Evolutionary conservation across 2,113 vertebrate species (phyloP), one percentile per base, ranked within the genome.

Genomic region (Gobio gobio): DNA sequence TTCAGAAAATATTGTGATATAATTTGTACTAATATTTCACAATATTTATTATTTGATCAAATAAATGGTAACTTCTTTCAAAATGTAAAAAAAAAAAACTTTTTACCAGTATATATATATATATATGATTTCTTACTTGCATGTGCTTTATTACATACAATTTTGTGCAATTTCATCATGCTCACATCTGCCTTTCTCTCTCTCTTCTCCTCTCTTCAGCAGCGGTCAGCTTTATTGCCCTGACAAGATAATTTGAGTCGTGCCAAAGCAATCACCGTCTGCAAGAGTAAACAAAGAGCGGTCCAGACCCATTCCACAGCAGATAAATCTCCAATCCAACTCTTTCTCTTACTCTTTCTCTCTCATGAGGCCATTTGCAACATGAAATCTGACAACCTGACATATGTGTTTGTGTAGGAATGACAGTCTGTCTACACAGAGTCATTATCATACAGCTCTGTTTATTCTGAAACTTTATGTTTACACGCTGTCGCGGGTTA

Each of bases 171-270:
- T 63, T 29, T 8, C 4, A 36, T 78, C 10, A 22, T 85, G 13
- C 12, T 58, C 61, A 18, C 20, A 75, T 64, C 33, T 85, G 54
- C 24, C 59, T 66, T n/a, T 49, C 47, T 68, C 40, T 75, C 10
- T 73, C 10, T 73, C 82, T 70, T 63, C 36, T 76, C 64, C 74
- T 66, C 64, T 5, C 77, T 47, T 77, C 82, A 84, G 81, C 82
- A 81, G 54, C 66, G 88, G 88, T 87, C 91, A 89, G 89, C 88
- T 90, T 91, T 91, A 92, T 92, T 92, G 93, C 89, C 90, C 90
- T 94, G 94, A 94, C 93, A 93, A 94, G 93, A 94, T 94, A 89
- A 94, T 95, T 94, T 92, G 90, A 93, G 93, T 91, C 89, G 88
- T 90, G 91, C 90, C 89, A 90, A 91, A 94, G 91, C 91, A 84